Evolutionary conservation across 2,113 vertebrate genomes (phyloP).

Genomic region (Rhinopomastus cyanomelas): DNA sequence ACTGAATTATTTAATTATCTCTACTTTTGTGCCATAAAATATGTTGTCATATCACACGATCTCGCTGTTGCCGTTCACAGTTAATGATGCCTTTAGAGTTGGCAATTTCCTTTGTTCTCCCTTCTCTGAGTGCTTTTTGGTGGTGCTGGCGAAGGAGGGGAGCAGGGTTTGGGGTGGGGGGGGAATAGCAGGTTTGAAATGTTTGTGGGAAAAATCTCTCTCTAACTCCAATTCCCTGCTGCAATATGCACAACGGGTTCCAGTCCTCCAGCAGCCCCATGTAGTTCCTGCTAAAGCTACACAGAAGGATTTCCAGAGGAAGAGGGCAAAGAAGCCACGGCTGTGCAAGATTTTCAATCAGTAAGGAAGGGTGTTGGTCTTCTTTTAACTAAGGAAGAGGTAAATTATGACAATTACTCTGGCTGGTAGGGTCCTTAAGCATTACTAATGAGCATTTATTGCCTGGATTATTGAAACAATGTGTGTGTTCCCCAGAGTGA

Average conservation of each 20-base stretch:
- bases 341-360: constrained; percentile 47
- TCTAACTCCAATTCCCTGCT: not conserved
- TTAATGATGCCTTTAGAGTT: constrained; percentile 75
- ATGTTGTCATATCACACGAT: constrained; percentile 75
- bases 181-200: not conserved
- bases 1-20: constrained; percentile 79
- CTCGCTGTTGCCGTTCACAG: constrained; percentile 65
- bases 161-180: constrained; percentile 9
- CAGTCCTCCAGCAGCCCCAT: not conserved
- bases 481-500: constrained; percentile 72
- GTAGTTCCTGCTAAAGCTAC: not conserved
- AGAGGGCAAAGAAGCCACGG: not conserved
- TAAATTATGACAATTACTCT: constrained; percentile 82
- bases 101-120: constrained; percentile 79
- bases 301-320: not conserved
- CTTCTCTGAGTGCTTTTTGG: constrained; percentile 71
- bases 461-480: constrained; percentile 83
- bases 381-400: constrained; percentile 76
- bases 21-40: constrained; percentile 73
- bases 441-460: constrained; percentile 86
- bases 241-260: not conserved
- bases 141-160: constrained; percentile 18
- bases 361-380: constrained; percentile 52
- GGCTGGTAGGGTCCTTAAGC: constrained; percentile 78
- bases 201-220: not conserved